These are phyloP conservation scores for Cherax destructor DNA, from an alignment of 1,140 invertebrate genomes.

Conservation along the genomic window DNA sequence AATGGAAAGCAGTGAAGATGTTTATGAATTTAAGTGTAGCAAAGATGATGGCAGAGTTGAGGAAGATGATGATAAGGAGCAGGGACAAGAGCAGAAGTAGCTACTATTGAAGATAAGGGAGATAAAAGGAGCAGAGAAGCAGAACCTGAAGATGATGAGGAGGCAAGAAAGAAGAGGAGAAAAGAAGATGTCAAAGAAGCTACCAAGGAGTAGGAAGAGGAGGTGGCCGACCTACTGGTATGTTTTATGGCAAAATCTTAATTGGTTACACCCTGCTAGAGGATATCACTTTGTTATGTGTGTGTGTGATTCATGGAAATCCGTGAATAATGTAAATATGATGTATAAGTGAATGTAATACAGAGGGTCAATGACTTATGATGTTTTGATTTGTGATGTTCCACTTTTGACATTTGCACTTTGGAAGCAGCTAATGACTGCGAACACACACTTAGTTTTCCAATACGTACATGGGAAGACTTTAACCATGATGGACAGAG, in stretches of 20 bases:
- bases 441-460: too few relatives aligned
- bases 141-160: slow-evolving; percentile 76
- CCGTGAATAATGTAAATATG: too few relatives aligned
- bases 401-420: too few relatives aligned
- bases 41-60: slow-evolving; percentile 76
- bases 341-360: too few relatives aligned
- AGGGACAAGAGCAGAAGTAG: slow-evolving; percentile 33
- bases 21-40: slow-evolving; percentile 81
- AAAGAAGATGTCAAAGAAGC: slow-evolving; percentile 78
- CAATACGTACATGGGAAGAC: too few relatives aligned
- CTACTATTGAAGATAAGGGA: slow-evolving; percentile 76
- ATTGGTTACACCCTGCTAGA: too few relatives aligned
- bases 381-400: too few relatives aligned
- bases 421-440: too few relatives aligned
- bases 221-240: slow-evolving; percentile 51
- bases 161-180: slow-evolving; percentile 83
- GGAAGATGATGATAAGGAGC: slow-evolving; percentile 59
- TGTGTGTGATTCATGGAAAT: too few relatives aligned
- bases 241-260: background rate
- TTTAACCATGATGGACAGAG: too few relatives aligned
- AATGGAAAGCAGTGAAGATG: slow-evolving; percentile 76
- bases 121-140: slow-evolving; percentile 69
- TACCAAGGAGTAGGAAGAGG: slow-evolving; percentile 65
- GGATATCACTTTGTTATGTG: too few relatives aligned
- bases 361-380: too few relatives aligned